A percentile compares a stretch with the other conserved stretches of the same genome.
phyloP scores from a whole-genome alignment of 92 coral and sea anemone species.

The Phenganax marumi region DNA sequence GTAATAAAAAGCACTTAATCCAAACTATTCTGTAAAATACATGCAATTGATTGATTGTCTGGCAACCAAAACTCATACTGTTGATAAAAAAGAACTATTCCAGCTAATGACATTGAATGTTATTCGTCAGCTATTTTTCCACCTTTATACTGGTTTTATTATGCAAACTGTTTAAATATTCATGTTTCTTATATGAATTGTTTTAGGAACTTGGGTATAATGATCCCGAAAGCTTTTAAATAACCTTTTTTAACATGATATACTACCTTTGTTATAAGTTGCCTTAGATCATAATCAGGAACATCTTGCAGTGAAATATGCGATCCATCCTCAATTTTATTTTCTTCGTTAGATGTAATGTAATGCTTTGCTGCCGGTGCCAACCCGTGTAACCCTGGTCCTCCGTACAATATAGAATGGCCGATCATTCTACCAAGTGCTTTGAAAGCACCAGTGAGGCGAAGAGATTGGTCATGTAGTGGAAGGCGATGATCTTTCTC shows the following conservation, averaged over 20 bases:
- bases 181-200: no score
- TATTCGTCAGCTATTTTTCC: no score
- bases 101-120: no score
- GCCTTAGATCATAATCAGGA: slow-evolving; percentile 22
- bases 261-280: slow-evolving; percentile 12
- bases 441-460: slow-evolving; percentile 34
- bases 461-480: slow-evolving; percentile 18
- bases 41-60: no score
- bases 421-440: slow-evolving; percentile 31
- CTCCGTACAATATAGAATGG: slow-evolving; percentile 32
- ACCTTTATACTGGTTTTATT: no score
- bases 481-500: slow-evolving; percentile 23
- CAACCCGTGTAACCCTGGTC: slow-evolving; percentile 27
- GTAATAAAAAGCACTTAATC: no score
- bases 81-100: no score
- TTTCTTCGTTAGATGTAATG: neutral
- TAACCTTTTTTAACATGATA: neutral
- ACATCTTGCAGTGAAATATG: slow-evolving; percentile 26
- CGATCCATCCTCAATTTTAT: neutral
- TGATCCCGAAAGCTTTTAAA: no score
- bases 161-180: no score
- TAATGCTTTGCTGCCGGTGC: slow-evolving; percentile 32
- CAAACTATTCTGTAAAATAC: no score
- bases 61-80: no score
- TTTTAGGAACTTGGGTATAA: no score